These are phyloP conservation scores for Caracal caracal DNA, from an alignment of 2,113 vertebrate species.

Conservation along the genomic window DNA sequence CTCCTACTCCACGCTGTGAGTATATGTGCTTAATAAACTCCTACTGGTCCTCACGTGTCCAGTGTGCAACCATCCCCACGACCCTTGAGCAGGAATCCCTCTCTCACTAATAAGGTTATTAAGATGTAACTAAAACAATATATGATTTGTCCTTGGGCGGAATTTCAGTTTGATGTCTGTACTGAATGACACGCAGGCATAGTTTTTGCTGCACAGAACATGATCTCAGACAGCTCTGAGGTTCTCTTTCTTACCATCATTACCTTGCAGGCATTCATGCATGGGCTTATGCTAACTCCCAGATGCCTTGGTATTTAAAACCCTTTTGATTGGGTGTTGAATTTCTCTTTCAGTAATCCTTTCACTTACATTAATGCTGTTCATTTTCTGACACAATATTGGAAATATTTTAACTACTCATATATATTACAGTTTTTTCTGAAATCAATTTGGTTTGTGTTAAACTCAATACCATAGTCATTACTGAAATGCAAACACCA, in stretches of 20 bases:
- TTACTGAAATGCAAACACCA: background rate
- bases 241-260: background rate
- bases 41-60: background rate
- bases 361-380: background rate
- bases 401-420: background rate
- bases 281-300: background rate
- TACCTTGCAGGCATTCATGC: background rate
- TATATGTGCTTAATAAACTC: background rate
- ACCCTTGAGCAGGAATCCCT: background rate
- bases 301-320: background rate
- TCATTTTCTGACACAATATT: constrained; percentile 18
- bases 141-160: background rate
- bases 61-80: background rate
- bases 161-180: background rate
- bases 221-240: background rate
- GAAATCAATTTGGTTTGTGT: constrained; percentile 39
- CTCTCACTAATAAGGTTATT: background rate
- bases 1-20: background rate
- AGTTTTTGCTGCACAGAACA: background rate
- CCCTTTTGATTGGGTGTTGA: background rate
- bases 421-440: background rate
- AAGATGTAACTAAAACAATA: background rate
- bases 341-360: constrained; percentile 31
- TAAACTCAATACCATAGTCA: constrained; percentile 36
- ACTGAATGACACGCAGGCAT: background rate